These are phyloP conservation scores for Trematomus loennbergii DNA, from an alignment of 2,113 vertebrate genomes.

Conservation along the genomic window DNA sequence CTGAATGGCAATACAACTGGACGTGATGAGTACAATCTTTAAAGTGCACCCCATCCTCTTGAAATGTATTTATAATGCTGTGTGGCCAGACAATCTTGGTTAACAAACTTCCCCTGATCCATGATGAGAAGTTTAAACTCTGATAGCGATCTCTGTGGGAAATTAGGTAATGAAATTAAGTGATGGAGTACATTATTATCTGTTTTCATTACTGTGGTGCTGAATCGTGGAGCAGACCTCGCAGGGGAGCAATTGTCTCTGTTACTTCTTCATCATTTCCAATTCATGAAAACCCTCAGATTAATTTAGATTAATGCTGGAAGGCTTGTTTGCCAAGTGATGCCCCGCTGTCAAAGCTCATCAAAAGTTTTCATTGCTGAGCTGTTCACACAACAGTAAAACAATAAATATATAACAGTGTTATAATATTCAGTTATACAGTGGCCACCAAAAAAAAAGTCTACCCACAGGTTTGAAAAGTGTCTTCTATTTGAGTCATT, in stretches of 20 bases:
- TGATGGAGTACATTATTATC: conserved; percentile 47
- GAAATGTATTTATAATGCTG: conserved; percentile 10
- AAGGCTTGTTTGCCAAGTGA: not conserved
- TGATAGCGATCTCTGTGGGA: conserved; percentile 39
- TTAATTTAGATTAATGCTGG: conserved; percentile 8
- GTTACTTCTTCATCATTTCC: conserved; percentile 13
- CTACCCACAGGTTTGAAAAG: not conserved
- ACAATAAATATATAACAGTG: too few species aligned
- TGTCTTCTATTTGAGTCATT: not conserved
- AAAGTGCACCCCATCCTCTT: not conserved
- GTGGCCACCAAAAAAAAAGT: too few species aligned
- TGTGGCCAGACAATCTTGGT: not conserved
- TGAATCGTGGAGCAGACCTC: conserved; percentile 14
- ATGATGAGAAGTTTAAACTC: conserved; percentile 19
- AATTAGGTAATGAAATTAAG: conserved; percentile 35
- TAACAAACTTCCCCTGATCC: conserved; percentile 2
- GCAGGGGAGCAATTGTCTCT: conserved; percentile 14
- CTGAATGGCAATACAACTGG: not conserved
- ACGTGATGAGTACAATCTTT: not conserved
- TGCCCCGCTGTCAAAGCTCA: not conserved
- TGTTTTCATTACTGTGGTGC: conserved; percentile 39
- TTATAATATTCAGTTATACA: too few species aligned
- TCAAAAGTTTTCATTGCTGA: conserved; percentile 3
- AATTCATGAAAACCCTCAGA: not conserved
- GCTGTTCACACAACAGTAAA: conserved; percentile 6